These are phyloP conservation scores for Andrena bucephala DNA, from an alignment of 2,888 invertebrate species.

Conservation along the genomic window DNA sequence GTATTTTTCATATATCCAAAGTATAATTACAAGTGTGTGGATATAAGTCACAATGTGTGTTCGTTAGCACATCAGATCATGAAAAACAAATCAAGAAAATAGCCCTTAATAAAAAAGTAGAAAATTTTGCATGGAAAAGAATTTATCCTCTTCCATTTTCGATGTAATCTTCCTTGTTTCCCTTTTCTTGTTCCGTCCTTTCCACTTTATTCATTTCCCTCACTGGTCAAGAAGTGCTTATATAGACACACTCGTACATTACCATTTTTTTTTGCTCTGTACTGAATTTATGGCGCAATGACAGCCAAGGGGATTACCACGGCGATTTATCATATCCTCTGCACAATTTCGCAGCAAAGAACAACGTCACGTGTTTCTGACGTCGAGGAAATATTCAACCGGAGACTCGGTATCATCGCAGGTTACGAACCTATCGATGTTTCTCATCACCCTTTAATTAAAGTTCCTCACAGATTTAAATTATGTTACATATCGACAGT, in stretches of 20 bases:
- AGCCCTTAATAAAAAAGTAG: background rate
- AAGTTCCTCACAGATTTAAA: background rate
- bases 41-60: no score
- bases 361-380: conserved; percentile 30
- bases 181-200: background rate
- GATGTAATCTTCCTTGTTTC: background rate
- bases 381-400: background rate
- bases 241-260: conserved; percentile 3
- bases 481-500: background rate
- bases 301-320: conserved; percentile 21
- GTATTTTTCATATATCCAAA: no score
- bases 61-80: no score
- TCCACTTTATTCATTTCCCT: background rate
- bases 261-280: conserved; percentile 12
- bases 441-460: conserved; percentile 17
- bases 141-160: background rate
- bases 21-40: no score
- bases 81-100: background rate
- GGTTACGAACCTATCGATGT: background rate
- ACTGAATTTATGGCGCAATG: conserved; percentile 13
- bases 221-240: conserved; percentile 6
- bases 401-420: background rate
- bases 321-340: conserved; percentile 20
- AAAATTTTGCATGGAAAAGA: background rate
- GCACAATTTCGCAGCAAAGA: conserved; percentile 9